These are phyloP conservation scores for Torymus aiolomorphi DNA, from an alignment of 2,888 invertebrate species.

Conservation along the genomic window DNA sequence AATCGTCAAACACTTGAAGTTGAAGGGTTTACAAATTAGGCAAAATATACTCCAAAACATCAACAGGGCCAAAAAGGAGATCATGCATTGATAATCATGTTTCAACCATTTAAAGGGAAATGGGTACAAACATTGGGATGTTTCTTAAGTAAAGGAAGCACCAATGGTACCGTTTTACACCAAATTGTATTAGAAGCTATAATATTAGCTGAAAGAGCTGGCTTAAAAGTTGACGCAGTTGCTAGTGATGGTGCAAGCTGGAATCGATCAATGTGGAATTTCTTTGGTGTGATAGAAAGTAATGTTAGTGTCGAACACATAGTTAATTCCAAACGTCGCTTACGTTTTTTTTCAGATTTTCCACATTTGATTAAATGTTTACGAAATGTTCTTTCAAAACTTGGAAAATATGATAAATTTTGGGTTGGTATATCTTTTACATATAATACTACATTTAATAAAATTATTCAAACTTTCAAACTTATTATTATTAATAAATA, in stretches of 20 bases:
- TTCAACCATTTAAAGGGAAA: constrained; percentile 20
- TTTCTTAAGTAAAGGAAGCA: constrained; percentile 16
- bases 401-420: background rate
- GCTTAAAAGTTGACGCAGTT: constrained; percentile 3
- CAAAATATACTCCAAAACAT: background rate
- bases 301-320: too few species aligned
- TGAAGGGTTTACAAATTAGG: background rate
- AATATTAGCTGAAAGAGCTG: background rate
- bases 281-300: constrained; percentile 3
- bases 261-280: too few species aligned
- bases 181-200: constrained; percentile 4
- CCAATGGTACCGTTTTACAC: too few species aligned
- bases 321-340: background rate
- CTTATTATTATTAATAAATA: background rate
- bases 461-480: too few species aligned
- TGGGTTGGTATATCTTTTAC: too few species aligned
- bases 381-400: constrained; percentile 1
- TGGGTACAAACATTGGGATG: too few species aligned
- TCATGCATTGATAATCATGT: background rate
- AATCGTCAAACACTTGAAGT: background rate
- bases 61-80: constrained; percentile 4
- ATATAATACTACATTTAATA: too few species aligned
- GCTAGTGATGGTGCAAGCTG: too few species aligned
- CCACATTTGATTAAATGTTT: constrained; percentile 11
- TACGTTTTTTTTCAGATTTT: constrained; percentile 26